A percentile compares a stretch with the other conserved stretches of the same genome.
Conservation (phyloP, 2,113 vertebrate genomes). For the Xyliphius kryptos region DNA sequence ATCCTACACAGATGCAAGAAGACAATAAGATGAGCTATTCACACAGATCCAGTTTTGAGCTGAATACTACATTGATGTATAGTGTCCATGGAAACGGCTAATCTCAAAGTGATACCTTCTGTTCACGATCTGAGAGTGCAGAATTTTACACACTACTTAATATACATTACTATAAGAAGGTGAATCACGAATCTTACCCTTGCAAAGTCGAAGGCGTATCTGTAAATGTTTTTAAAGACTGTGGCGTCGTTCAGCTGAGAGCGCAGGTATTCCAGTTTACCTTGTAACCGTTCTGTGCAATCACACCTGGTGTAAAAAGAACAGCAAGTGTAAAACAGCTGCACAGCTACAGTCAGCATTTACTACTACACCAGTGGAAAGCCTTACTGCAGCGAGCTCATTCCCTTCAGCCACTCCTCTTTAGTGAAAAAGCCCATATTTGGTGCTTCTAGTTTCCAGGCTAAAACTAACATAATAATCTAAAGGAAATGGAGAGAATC, state of each 20-base stretch:
- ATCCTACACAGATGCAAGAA: constrained; percentile 60
- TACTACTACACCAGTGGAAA: background rate
- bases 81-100: too few relatives aligned
- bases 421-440: constrained; percentile 98
- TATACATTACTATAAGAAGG: too few relatives aligned
- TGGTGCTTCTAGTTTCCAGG: constrained; percentile 92
- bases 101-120: too few relatives aligned
- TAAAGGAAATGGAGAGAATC: constrained; percentile 40
- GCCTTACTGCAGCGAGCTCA: constrained; percentile 92
- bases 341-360: background rate
- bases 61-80: too few relatives aligned
- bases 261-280: constrained; percentile 85
- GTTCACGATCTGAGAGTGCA: too few relatives aligned
- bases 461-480: constrained; percentile 97
- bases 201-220: constrained; percentile 97
- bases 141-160: too few relatives aligned
- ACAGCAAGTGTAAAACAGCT: background rate
- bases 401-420: constrained; percentile 96
- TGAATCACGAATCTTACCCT: constrained; percentile 68
- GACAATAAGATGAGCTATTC: background rate
- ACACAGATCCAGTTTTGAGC: too few relatives aligned
- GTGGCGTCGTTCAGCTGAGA: constrained; percentile 82
- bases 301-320: constrained; percentile 72
- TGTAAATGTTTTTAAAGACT: constrained; percentile 94
- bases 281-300: constrained; percentile 84